These are phyloP conservation scores for Garrulus glandarius DNA, from an alignment of 2,797 vertebrate species.

Conservation along the genomic window DNA sequence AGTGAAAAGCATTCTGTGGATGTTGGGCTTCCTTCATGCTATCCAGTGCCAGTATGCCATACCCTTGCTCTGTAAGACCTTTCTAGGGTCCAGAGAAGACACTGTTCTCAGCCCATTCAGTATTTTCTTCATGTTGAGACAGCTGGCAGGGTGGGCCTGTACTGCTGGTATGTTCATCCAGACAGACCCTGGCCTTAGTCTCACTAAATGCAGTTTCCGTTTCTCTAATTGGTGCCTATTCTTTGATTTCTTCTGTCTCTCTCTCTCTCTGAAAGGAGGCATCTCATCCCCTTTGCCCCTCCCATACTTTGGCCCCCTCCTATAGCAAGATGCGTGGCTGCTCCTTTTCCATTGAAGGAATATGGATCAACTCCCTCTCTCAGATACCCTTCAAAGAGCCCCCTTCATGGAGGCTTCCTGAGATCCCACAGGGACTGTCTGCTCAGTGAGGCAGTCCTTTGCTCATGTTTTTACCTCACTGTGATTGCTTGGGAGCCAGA, in stretches of 20 bases:
- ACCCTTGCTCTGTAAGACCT: not conserved
- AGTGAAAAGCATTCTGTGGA: not conserved
- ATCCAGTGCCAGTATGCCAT: not conserved
- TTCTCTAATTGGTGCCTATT: not conserved
- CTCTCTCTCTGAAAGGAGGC: not conserved
- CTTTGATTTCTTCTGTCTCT: not conserved
- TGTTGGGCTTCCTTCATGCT: not conserved
- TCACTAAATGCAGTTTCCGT: not conserved
- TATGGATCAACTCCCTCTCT: not conserved
- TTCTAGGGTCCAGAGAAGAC: not conserved
- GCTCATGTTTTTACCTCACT: not conserved
- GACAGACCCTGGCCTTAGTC: not conserved
- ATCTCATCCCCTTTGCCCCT: not conserved
- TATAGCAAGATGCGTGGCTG: rapidly evolving
- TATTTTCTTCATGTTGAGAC: not conserved
- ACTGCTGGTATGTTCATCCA: not conserved
- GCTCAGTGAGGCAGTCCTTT: not conserved
- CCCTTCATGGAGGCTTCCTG: not conserved
- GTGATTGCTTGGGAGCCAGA: not conserved
- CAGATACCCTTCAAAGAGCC: not conserved
- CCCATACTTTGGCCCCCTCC: not conserved
- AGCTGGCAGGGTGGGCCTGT: not conserved
- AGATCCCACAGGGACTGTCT: not conserved
- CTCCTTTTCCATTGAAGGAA: not conserved
- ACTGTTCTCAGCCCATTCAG: not conserved